These are phyloP conservation scores for Cephalopterus ornatus DNA, from an alignment of 2,113 vertebrate genomes.

Conservation along the genomic window DNA sequence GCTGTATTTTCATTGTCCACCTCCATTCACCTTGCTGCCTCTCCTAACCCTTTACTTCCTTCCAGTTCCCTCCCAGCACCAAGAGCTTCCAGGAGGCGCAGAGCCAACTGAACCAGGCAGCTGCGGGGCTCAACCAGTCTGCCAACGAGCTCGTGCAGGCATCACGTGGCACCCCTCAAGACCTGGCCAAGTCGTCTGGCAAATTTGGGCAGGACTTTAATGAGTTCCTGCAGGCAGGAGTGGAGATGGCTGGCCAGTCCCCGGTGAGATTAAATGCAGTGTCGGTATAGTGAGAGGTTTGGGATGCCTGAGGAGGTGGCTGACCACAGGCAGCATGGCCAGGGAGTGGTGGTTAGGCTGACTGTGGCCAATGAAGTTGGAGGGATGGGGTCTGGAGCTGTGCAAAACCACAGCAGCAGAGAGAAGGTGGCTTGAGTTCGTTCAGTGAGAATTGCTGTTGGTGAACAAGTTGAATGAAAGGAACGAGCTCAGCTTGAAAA, in stretches of 20 bases:
- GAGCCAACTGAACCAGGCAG: conserved; percentile 87
- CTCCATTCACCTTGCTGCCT: background rate
- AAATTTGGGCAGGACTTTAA: conserved; percentile 95
- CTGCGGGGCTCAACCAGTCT: conserved; percentile 90
- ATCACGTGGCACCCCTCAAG: conserved; percentile 90
- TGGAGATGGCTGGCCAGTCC: conserved; percentile 96
- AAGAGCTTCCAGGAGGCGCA: conserved; percentile 95
- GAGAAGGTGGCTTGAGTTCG: background rate
- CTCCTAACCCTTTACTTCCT: background rate
- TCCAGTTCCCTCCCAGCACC: conserved; percentile 89
- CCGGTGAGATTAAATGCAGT: conserved; percentile 74
- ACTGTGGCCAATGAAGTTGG: rapidly evolving
- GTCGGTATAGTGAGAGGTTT: background rate
- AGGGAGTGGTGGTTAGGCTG: background rate
- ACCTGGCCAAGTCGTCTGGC: conserved; percentile 88
- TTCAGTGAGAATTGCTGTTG: background rate
- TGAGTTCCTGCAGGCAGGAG: conserved; percentile 91
- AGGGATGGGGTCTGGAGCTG: background rate
- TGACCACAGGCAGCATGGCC: background rate
- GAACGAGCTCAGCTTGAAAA: background rate
- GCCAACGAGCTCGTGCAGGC: conserved; percentile 96
- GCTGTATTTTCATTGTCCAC: background rate
- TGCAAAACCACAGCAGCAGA: background rate
- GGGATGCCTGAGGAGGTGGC: background rate
- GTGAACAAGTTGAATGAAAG: rapidly evolving